Conservation (phyloP, 1,140 invertebrate genomes). For the Leptinotarsa texana region DNA sequence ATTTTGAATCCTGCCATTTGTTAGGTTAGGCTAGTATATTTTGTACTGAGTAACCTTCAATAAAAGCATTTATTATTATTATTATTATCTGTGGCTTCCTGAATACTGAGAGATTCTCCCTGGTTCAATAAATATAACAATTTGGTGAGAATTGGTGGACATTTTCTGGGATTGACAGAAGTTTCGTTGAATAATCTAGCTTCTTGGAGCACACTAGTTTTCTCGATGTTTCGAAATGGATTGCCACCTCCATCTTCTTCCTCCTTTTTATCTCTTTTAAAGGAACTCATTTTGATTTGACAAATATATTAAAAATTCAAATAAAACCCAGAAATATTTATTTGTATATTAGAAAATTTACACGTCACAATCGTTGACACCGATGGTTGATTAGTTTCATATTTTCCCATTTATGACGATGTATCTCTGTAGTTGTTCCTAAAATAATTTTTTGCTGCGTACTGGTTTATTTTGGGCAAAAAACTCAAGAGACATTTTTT, state of each 20-base stretch:
- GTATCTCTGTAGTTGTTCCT: no score
- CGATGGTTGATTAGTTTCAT: conserved; percentile 65
- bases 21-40: no score
- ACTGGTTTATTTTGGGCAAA: no score
- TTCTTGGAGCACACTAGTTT: conserved; percentile 95
- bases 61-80: no score
- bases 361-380: conserved; percentile 20
- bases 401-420: no score
- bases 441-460: no score
- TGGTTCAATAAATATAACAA: conserved; percentile 95
- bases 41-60: no score
- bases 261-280: conserved; percentile 86
- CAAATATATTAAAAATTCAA: neutral
- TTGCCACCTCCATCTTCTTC: conserved; percentile 84
- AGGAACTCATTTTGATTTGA: conserved; percentile 60
- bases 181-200: conserved; percentile 97
- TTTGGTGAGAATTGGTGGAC: conserved; percentile 93
- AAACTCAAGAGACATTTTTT: no score
- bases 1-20: no score
- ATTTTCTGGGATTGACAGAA: conserved; percentile 95
- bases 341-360: conserved; percentile 9
- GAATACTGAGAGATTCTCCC: conserved; percentile 88
- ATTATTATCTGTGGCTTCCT: conserved; percentile 97
- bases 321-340: neutral
- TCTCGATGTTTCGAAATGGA: conserved; percentile 92